phyloP scores from a whole-genome alignment of 2,888 invertebrate species.

The Watsonalla binaria region DNA sequence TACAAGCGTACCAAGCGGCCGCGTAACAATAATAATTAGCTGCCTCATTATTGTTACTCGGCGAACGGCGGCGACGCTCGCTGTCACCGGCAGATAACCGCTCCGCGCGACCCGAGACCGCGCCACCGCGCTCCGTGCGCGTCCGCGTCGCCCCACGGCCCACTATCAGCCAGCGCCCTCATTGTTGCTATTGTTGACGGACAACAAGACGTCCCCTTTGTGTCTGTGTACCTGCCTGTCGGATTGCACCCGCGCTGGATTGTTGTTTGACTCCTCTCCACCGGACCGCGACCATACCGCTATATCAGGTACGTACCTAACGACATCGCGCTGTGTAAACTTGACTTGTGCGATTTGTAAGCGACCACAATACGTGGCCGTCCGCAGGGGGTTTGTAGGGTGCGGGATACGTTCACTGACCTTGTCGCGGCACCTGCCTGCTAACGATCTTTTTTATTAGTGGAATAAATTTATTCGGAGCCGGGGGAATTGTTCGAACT shows the following conservation, averaged over 20 bases:
- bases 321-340: constrained; percentile 27
- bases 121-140: constrained; percentile 36
- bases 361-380: constrained; percentile 25
- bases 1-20: constrained; percentile 31
- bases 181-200: constrained; percentile 41
- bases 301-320: constrained; percentile 39
- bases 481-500: constrained; percentile 5
- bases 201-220: constrained; percentile 42
- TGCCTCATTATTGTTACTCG: constrained; percentile 62
- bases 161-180: constrained; percentile 11
- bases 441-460: background rate
- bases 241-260: constrained; percentile 43
- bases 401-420: constrained; percentile 41
- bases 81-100: constrained; percentile 58
- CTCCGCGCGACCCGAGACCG: constrained; percentile 37
- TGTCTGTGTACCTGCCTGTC: constrained; percentile 35
- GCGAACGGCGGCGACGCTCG: constrained; percentile 32
- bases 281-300: constrained; percentile 29
- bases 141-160: constrained; percentile 18
- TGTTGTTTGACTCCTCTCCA: constrained; percentile 43
- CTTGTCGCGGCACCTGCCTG: constrained; percentile 26
- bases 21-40: constrained; percentile 65
- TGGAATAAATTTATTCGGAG: constrained; percentile 7
- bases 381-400: constrained; percentile 33
- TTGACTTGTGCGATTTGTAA: constrained; percentile 38